Conservation (phyloP, 1,140 invertebrate species). For the Pachypsylla venusta region DNA sequence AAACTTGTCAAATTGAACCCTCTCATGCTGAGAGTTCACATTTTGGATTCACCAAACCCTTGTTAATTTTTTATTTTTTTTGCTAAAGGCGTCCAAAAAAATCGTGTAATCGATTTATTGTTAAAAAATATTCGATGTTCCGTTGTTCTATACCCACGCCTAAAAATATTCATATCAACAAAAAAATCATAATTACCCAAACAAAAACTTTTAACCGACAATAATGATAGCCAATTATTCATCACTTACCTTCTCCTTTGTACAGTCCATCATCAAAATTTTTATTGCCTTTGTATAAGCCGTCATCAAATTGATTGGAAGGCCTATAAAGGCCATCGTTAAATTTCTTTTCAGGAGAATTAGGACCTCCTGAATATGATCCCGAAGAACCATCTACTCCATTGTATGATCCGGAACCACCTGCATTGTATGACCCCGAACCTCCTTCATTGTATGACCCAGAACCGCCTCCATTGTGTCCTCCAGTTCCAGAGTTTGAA, state of each 20-base stretch:
- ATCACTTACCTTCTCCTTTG: slow-evolving; percentile 5
- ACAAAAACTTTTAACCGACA: background rate
- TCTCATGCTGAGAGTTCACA: too few species aligned
- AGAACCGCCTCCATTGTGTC: too few species aligned
- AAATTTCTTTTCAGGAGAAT: background rate
- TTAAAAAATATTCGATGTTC: too few species aligned
- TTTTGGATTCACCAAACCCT: too few species aligned
- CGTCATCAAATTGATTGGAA: too few species aligned
- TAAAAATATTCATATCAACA: too few species aligned
- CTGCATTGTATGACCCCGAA: background rate
- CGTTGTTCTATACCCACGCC: too few species aligned
- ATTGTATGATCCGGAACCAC: background rate
- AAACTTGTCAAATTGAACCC: too few species aligned
- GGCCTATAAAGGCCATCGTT: background rate
- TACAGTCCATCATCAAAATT: slow-evolving; percentile 3
- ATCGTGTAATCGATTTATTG: too few species aligned
- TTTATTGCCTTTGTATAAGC: slow-evolving; percentile 1
- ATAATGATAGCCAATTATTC: background rate
- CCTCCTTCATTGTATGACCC: background rate
- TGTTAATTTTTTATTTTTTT: too few species aligned
- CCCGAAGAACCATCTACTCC: background rate
- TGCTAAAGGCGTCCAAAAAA: too few species aligned
- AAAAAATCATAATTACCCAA: background rate
- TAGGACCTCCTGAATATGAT: background rate
- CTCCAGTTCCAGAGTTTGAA: background rate